Conservation (phyloP, 2,888 invertebrate species). For the Phengaris arion region DNA sequence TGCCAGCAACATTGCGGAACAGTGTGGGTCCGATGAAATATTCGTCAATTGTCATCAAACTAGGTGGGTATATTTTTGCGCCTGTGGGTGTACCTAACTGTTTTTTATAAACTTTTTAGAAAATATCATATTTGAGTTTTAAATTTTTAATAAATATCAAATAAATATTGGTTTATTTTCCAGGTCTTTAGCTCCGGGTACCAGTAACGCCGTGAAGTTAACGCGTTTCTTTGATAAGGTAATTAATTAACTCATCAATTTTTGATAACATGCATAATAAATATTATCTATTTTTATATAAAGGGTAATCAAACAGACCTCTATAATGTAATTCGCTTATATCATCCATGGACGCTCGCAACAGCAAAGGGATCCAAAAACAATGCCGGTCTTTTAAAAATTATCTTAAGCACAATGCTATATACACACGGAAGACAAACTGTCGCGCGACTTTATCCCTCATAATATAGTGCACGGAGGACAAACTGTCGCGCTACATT, state of each 20-base stretch:
- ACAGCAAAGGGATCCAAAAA: too few species aligned
- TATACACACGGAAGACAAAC: background rate
- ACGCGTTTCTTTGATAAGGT: slow-evolving; percentile 96
- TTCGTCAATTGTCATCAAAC: slow-evolving; percentile 86
- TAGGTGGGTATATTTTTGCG: slow-evolving; percentile 46
- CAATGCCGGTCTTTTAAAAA: too few species aligned
- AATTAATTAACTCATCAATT: background rate
- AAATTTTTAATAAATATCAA: background rate
- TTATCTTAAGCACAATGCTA: too few species aligned
- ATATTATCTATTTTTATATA: too few species aligned
- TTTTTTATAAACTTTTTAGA: background rate
- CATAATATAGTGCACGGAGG: too few species aligned
- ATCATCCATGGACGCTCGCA: too few species aligned
- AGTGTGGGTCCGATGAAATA: slow-evolving; percentile 96
- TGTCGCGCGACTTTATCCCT: too few species aligned
- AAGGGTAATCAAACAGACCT: too few species aligned
- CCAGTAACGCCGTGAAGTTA: slow-evolving; percentile 95
- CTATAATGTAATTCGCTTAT: too few species aligned
- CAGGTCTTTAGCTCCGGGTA: slow-evolving; percentile 94
- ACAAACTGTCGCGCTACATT: too few species aligned
- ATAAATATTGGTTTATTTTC: slow-evolving; percentile 66
- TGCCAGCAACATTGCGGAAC: slow-evolving; percentile 88
- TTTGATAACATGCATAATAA: background rate
- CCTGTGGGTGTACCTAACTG: too few species aligned
- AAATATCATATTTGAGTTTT: too few species aligned